Base-by-base conservation (phyloP, 2,113 vertebrate genomes). In the Amblyornis subalaris region DNA sequence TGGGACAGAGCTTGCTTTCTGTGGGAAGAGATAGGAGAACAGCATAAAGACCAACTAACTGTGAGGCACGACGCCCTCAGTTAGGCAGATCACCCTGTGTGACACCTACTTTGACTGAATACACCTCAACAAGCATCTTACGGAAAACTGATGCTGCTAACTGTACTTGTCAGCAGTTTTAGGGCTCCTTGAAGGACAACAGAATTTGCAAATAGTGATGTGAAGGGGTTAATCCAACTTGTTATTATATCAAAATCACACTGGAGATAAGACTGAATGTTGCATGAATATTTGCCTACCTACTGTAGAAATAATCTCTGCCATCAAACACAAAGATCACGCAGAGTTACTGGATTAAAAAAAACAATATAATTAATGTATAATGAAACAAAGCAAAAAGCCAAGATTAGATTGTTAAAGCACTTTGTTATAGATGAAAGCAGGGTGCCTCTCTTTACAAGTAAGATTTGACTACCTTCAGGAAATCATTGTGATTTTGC, bases 311-410 rank as follows among this genome's bases (percentile, higher is more conserved):
- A 87, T 93, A 87, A 79, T 87, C 42, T 64, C 36, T 78, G 53
- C 51, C 77, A 93, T 93, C 89, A 93, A 89, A 81, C 79, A 88
- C 36, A 67, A 72, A 91, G 33, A 91, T 89, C 61, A 72, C 38
- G 40, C 44, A 67, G 62, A 78, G 51, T 71, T 91, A 71, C 31
- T 64, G 53, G 61, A 94, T 91, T 51, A 23, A 85, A 89, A 95
- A 75, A 60, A 83, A 64, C 76, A 67, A 60, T 85, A 60, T 31
- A 81, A 94, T 89, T 94, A 85, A 88, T 91, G 74, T 93, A 85
- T 89, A 94, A 89, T 94, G 87, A 95, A 95, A 71, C 44, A 81
- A 91, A 94, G 36, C 73, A 89, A 71, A 94, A 91, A 67, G 40
- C 5, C 40, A 91, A 91, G 45, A 78, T 85, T 69, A 82, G 57